These are phyloP conservation scores for Rachycentron canadum DNA, from an alignment of 2,797 vertebrate species.

Conservation along the genomic window DNA sequence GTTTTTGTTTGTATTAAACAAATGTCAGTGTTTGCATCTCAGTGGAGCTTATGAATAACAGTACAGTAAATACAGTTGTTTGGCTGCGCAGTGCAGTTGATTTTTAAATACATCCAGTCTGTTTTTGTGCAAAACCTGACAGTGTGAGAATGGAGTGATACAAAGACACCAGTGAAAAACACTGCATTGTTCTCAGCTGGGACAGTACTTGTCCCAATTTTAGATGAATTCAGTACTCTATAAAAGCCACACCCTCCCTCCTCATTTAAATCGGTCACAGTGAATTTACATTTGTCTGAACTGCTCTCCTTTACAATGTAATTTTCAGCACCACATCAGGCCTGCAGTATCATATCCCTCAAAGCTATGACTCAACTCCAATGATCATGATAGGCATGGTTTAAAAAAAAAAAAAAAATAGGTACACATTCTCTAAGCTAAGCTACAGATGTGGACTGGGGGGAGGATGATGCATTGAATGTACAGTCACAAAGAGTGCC, in stretches of 20 bases:
- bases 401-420: constrained; percentile 22
- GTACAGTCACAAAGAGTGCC: constrained; percentile 49
- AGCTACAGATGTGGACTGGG: constrained; percentile 61
- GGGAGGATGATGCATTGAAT: constrained; percentile 58
- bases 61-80: not conserved
- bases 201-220: constrained; percentile 19
- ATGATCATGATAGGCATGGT: constrained; percentile 53
- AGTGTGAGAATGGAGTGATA: not conserved
- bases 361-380: constrained; percentile 54
- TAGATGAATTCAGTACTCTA: constrained; percentile 2
- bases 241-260: constrained; percentile 36
- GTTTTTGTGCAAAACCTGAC: not conserved
- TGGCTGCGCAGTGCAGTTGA: not conserved
- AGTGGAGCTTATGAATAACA: not conserved
- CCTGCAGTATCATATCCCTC: constrained; percentile 42
- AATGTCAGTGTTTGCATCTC: not conserved
- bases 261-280: constrained; percentile 47
- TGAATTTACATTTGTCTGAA: constrained; percentile 47
- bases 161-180: constrained; percentile 13
- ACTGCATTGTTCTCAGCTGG: not conserved
- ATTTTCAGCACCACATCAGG: constrained; percentile 60
- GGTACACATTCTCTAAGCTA: constrained; percentile 34
- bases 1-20: not conserved
- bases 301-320: constrained; percentile 18
- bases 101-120: not conserved